Base-by-base conservation (phyloP, 2,113 vertebrate species). In the Neogobius melanostomus region DNA sequence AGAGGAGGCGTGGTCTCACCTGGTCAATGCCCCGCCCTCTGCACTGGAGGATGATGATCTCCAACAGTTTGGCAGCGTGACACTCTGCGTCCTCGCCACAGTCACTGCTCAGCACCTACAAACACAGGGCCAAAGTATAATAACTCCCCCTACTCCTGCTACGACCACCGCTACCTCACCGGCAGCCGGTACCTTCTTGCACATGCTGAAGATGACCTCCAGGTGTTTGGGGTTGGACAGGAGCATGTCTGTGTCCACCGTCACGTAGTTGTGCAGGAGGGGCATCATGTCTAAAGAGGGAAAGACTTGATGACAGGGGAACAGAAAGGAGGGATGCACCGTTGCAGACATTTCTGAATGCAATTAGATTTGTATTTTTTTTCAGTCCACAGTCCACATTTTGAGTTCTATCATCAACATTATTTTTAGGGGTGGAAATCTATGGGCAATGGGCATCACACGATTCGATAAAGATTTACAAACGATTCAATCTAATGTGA, bases 241-340 rank as follows among this genome's bases (percentile, higher is more conserved):
- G 51, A 99, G 93, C 82, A 94, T 95, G 82, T 95, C 92, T 1
- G 98, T 99, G 72, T 98, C 98, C 79, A 99, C 93, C 0, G 97
- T 99, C 79, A 99, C 93, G n/a, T 99, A 99, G 90, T 99, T 99
- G 90, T 99, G 97, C 86, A 99, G 86, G 42, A 99, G 95, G 78
- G 98, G 98, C 98, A 99, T 99, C 98, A 99, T 99, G 88, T 99
- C 98, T 99, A 91, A 45, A 74, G 80, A 47, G 15, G n/a, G 14
- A 12, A 8, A 16, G 52, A 21, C 7, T 54, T 8, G 7, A 54
- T 36, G 28, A 36, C 28, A 36, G 28, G 4, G 28, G 28, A 2
- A 2, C 28, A 36, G 28, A 36, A 36, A 36, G 28, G 28, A 36
- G 28, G 28, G 28, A 36, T 36, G 28, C 28, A 36, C 28, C 4